Conservation (phyloP, 2,888 invertebrate species). For the Pilophorus perplexus region DNA sequence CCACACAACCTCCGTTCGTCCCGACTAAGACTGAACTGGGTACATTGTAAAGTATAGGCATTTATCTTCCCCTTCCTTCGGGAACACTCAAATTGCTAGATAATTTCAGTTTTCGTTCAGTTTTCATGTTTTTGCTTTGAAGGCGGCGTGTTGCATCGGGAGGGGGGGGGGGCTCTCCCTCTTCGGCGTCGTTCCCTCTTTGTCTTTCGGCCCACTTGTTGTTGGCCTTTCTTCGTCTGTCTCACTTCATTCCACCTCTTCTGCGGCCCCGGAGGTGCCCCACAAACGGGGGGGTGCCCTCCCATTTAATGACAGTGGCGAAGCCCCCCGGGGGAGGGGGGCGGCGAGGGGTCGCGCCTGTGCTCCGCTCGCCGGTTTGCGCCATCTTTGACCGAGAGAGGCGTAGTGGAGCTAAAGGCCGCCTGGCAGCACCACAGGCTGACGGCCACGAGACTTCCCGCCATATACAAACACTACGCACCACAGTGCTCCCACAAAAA, state of each 20-base stretch:
- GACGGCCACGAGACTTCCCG: not conserved
- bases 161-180: slow-evolving; percentile 1
- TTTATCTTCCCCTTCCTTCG: slow-evolving; percentile 38
- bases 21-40: slow-evolving; percentile 16
- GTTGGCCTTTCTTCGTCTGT: too few relatives aligned
- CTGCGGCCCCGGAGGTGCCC: too few relatives aligned
- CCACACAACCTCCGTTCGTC: slow-evolving; percentile 13
- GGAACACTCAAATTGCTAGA: slow-evolving; percentile 41
- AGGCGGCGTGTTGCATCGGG: not conserved
- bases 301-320: slow-evolving; percentile 41
- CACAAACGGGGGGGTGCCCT: not conserved
- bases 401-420: too few relatives aligned
- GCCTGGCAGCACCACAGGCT: too few relatives aligned
- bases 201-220: not conserved
- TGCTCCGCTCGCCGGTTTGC: not conserved
- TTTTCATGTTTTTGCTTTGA: slow-evolving; percentile 40
- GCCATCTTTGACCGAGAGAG: too few relatives aligned
- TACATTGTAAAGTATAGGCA: slow-evolving; percentile 30
- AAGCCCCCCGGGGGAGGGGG: not conserved
- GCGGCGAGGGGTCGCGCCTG: not conserved
- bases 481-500: not conserved
- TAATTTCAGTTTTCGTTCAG: slow-evolving; percentile 43
- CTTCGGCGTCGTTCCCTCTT: not conserved
- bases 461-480: not conserved
- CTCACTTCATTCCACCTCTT: too few relatives aligned